Percentiles rank a stretch among this genome's conserved stretches.
phyloP scores from a whole-genome alignment of 2,797 vertebrate genomes.

The Gymnothorax reevesii region DNA sequence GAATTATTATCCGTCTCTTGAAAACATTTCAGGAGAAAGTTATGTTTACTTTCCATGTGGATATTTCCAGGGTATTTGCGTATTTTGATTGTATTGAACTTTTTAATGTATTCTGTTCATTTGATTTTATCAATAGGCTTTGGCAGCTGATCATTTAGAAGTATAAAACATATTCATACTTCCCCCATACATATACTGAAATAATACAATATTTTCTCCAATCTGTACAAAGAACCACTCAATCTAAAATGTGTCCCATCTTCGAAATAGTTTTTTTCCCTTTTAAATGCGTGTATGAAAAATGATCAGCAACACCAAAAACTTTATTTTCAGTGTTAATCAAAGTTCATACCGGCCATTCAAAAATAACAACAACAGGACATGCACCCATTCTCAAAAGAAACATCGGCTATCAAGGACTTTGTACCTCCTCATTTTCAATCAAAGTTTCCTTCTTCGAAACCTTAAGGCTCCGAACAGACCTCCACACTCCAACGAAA shows the following conservation, averaged over 20 bases:
- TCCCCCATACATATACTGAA: conserved; percentile 26
- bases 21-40: background rate
- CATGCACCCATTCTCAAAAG: conserved; percentile 48
- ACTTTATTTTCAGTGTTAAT: conserved; percentile 35
- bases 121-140: background rate
- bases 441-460: conserved; percentile 88
- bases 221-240: conserved; percentile 44
- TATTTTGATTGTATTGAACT: background rate
- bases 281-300: conserved; percentile 42
- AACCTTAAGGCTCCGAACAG: conserved; percentile 84
- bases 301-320: conserved; percentile 34
- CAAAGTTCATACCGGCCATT: conserved; percentile 39
- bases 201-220: conserved; percentile 31
- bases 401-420: conserved; percentile 70
- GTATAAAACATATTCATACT: conserved; percentile 36
- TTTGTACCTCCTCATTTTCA: conserved; percentile 90
- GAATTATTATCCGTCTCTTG: background rate
- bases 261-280: conserved; percentile 39
- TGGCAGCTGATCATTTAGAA: conserved; percentile 36
- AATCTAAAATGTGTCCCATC: conserved; percentile 47
- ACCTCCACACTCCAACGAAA: conserved; percentile 86
- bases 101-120: background rate
- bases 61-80: background rate
- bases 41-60: background rate
- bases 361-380: conserved; percentile 40